Conservation (phyloP, 2,888 invertebrate genomes). For the Caenorhabditis japonica region DNA sequence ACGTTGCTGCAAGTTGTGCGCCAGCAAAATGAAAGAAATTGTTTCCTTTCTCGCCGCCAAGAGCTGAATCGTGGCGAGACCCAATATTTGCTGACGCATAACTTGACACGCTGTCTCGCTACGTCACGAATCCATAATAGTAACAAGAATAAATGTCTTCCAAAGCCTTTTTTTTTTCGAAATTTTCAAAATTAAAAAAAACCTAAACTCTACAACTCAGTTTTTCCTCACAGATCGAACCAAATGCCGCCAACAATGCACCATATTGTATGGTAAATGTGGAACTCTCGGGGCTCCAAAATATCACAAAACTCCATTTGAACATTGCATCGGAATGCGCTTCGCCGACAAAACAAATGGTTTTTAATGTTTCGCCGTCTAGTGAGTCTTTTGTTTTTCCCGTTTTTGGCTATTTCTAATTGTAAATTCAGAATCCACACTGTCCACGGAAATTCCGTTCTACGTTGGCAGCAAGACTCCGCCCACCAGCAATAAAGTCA, state of each 20-base stretch:
- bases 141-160: no score
- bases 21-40: no score
- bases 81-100: no score
- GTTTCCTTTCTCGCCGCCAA: no score
- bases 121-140: no score
- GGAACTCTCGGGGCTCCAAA: constrained; percentile 20
- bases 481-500: constrained; percentile 29
- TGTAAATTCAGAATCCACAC: constrained; percentile 21
- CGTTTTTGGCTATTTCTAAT: neutral
- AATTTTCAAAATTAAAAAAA: no score
- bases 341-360: constrained; percentile 23
- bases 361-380: constrained; percentile 20
- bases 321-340: constrained; percentile 29
- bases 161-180: no score
- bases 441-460: constrained; percentile 31
- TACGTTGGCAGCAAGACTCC: constrained; percentile 35
- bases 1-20: no score
- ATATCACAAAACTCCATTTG: constrained; percentile 32
- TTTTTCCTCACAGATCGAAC: constrained; percentile 27
- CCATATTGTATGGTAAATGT: constrained; percentile 31
- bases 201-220: no score
- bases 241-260: constrained; percentile 39
- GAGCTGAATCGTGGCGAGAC: no score
- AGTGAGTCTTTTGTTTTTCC: constrained; percentile 1
- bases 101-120: no score